Base-by-base conservation (phyloP, 2,888 invertebrate species). In the Fragum whitleyi region DNA sequence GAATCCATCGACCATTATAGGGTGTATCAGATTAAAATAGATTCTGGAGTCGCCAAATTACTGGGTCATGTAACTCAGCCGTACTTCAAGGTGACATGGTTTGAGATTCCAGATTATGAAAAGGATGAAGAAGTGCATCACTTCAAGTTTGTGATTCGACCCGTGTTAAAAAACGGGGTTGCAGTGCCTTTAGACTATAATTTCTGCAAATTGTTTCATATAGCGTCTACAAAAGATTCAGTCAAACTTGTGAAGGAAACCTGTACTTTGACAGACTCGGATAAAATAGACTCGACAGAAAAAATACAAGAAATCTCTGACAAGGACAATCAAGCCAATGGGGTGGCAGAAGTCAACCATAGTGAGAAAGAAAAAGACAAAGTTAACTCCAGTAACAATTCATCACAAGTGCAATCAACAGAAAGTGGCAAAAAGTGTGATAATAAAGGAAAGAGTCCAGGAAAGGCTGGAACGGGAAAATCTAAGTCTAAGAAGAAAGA, bases 91-190 rank as follows among this genome's bases (percentile, higher is more conserved):
- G 85, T 85, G 21, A 81, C 83, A 11, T 83, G 85, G 76, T 85
- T 85, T 69, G 83, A 85, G 65, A 79, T 85, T 42, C 77, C 79
- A 9, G 79, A 83, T 59, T 79, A 79, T 67, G 79, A 83, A 29
- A 83, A 77, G 39, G 76, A 76, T 61, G 83, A 83, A 61, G 16
- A 42, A 19, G 36, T 57, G 28, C 83, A 83, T 53, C 83, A 77
- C 23, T 85, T 85, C 51, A 81, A 80, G 77, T 85, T 83, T 81
- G 76, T 85, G 3, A 42, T 85, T 28, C 73, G 82, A n/a, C 83
- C 85, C 3, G 81, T 85, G 6, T 28, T 85, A 72, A 79, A 51
- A 36, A 79, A 68, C 74, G 85, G 85, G 6, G 61, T 80, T 2
- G 77, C 79, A 16, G 82, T 85, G 62, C 85, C 81, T 55, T 67